Base-by-base conservation (phyloP, 2,888 invertebrate genomes). In the Asteroscopus sphinx region DNA sequence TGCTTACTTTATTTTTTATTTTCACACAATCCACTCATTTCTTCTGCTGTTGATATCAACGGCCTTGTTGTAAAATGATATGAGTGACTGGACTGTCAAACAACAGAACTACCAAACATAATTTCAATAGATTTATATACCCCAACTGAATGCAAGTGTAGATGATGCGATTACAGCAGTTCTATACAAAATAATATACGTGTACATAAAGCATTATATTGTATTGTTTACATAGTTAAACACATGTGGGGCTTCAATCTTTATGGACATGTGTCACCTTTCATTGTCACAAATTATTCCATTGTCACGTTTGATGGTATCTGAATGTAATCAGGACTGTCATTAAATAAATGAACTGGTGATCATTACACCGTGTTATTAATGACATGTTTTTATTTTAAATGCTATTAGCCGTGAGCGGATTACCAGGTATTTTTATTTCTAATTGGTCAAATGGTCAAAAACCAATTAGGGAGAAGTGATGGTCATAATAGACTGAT, bases 181-280 rank as follows among this genome's bases (percentile, higher is more conserved):
- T 16, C 17, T 28, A 46, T 35, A 37, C 28, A 60, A 51, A 61
- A 52, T 40, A 68, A 28, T 9, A 39, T 11, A 47, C 28, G 12
- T 56, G 58, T 59, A 69, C 62, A 79, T 60, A 75, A 68, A 66
- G 57, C 59, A 32, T 59, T 64, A 66, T 21, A 28, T 26, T 26
- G n/a, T 66, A 79, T 69, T 84, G 80, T 82, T 80, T 77, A 76
- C 71, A 73, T 76, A 73, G 68, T 80, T 73, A 83, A 81, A 80
- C 78, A 75, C 70, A 78, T 74, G 76, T 76, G 57, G 21, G 25
- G 74, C 26, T 64, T 80, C n/a, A n/a, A n/a, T n/a, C n/a, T n/a
- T n/a, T 79, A 81, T 76, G 71, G 74, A 64, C 80, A 77, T 73
- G 51, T 78, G 75, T 39, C 41, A 56, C 32, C 46, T 58, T 76